Base-by-base conservation (phyloP, 2,113 vertebrate species). In the Oncorhynchus tshawytscha region DNA sequence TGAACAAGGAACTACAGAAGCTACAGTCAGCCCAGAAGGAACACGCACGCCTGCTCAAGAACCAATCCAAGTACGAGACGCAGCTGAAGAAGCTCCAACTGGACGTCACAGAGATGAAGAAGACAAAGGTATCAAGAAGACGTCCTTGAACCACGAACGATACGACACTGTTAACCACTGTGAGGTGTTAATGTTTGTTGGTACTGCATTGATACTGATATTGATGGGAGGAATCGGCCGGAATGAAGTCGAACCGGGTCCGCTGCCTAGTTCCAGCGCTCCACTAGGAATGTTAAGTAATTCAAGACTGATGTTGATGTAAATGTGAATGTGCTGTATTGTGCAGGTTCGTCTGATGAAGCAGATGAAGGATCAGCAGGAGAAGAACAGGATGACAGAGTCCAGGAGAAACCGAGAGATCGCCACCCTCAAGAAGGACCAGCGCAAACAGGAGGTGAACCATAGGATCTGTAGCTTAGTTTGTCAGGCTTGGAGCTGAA, bases 291-390 rank as follows among this genome's bases (percentile, higher is more conserved):
- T 11, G 39, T 45, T 9, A 45, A 39, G 39, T 39, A 2, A 39
- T 39, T 39, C 39, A 39, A 45, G 39, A 45, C 39, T 45, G 39
- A 54, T 54, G 5, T 18, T 18, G 51, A 54, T 16, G 5, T 59
- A 2, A 64, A 39, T 39, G 15, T 65, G 49, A 72, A 16, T 16
- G 15, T 2, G 59, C 11, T 49, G 69, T 20, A 5, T n/a, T 51
- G 25, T 24, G 15, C 81, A 99, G 98, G 97, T 99, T 69, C 96
- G 97, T 49, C 92, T 99, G 78, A 99, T 99, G 98, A 99, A 97
- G 85, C 96, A 99, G 92, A 99, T 99, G 97, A 98, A 98, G 87
- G 98, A 99, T 86, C 97, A 99, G 73, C 98, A 99, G 91, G 98
- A 99, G 89, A 99, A 96, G 88, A 97, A 95, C 81, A 92, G 98